Evolutionary conservation across 2,888 invertebrate genomes (phyloP).

Genomic region (Acanthosepion esculentum): DNA sequence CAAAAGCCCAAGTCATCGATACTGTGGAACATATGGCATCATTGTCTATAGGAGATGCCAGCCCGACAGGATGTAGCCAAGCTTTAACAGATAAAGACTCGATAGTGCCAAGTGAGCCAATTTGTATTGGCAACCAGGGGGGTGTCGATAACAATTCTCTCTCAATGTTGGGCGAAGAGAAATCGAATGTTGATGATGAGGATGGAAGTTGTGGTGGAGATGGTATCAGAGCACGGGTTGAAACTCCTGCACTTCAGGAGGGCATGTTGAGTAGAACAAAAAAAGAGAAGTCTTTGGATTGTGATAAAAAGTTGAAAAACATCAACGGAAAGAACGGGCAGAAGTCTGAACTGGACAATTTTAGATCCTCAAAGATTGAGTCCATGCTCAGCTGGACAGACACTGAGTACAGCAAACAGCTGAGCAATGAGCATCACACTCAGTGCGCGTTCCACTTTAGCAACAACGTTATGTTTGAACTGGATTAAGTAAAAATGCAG

Average conservation of each 20-base stretch:
- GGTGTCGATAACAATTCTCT: not conserved
- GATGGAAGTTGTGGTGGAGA: conserved; percentile 57
- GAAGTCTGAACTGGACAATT: conserved; percentile 51
- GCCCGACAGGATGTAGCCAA: not conserved
- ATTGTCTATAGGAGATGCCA: not conserved
- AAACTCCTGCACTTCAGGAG: not conserved
- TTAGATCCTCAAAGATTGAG: conserved; percentile 51
- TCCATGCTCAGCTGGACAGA: conserved; percentile 65
- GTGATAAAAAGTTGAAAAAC: conserved; percentile 49
- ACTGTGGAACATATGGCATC: conserved; percentile 24
- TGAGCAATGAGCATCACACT: conserved; percentile 64
- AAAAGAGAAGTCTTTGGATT: conserved; percentile 47
- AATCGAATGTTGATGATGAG: not conserved
- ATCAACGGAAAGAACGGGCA: conserved; percentile 52
- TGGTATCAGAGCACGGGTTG: conserved; percentile 42
- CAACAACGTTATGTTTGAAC: conserved; percentile 71
- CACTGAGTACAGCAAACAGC: conserved; percentile 44
- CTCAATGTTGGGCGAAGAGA: not conserved
- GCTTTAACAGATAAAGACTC: not conserved
- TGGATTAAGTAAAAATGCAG: conserved; percentile 58
- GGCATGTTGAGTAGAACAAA: conserved; percentile 42
- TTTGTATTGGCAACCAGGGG: not conserved
- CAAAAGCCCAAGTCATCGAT: conserved; percentile 25
- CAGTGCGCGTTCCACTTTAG: conserved; percentile 71
- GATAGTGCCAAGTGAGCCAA: not conserved